These are phyloP conservation scores for Anoplophora glabripennis DNA, from an alignment of 1,140 invertebrate genomes.

Conservation along the genomic window DNA sequence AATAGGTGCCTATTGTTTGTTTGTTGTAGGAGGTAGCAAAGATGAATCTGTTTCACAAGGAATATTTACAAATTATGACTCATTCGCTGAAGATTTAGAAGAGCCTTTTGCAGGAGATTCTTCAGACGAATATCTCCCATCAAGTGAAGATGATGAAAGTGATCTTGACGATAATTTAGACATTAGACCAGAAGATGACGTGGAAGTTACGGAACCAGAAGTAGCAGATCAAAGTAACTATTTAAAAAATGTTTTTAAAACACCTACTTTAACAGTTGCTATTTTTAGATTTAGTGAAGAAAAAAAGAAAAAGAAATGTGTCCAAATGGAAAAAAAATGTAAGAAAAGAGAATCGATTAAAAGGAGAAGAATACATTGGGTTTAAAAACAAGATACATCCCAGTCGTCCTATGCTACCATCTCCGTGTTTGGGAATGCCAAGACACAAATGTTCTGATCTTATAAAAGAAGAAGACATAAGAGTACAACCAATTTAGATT, in stretches of 20 bases:
- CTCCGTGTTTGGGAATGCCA: not conserved
- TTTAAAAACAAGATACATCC: conserved; percentile 1
- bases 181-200: conserved; percentile 1
- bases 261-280: not conserved
- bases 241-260: conserved; percentile 9
- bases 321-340: not conserved
- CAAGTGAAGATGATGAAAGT: no score
- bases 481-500: not conserved
- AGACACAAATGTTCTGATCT: not conserved
- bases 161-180: no score
- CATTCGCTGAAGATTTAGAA: not conserved
- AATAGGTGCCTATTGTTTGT: conserved; percentile 15
- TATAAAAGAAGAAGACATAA: not conserved
- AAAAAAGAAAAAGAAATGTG: conserved; percentile 4
- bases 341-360: not conserved
- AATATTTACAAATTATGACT: not conserved
- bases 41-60: not conserved
- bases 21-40: conserved; percentile 9
- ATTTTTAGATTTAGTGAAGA: conserved; percentile 4
- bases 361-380: not conserved
- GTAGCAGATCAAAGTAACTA: conserved; percentile 4
- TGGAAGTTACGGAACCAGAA: conserved; percentile 5
- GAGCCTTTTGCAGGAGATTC: conserved; percentile 2
- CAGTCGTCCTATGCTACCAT: not conserved
- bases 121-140: conserved; percentile 8